Conservation (phyloP, 2,113 vertebrate genomes). For the Cyanoliseus patagonus region DNA sequence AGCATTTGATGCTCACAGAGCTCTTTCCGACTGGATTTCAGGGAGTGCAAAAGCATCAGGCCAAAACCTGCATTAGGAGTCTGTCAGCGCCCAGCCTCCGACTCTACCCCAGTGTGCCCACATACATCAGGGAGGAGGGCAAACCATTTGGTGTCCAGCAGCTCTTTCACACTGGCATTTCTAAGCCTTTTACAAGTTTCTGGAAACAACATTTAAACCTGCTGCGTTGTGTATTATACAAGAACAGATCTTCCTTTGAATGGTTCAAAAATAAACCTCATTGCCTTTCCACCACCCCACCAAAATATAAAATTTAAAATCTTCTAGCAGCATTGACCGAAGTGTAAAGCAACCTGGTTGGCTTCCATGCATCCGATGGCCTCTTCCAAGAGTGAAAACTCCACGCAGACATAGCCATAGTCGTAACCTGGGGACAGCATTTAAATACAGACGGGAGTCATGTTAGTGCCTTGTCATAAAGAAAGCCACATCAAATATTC, state of each 20-base stretch:
- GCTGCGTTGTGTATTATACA: slow-evolving; percentile 12
- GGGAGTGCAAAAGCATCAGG: slow-evolving; percentile 13
- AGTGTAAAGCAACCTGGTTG: slow-evolving; percentile 99
- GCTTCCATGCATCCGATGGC: slow-evolving; percentile 99
- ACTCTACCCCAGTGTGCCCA: slow-evolving; percentile 3
- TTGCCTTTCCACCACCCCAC: slow-evolving; percentile 80
- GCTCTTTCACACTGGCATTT: slow-evolving; percentile 23
- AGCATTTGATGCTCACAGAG: background rate
- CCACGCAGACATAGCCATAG: slow-evolving; percentile 99
- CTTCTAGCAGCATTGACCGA: slow-evolving; percentile 93
- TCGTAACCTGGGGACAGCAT: slow-evolving; percentile 99
- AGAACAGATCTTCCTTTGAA: slow-evolving; percentile 63
- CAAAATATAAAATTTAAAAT: slow-evolving; percentile 68
- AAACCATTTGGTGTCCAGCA: background rate
- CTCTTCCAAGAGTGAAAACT: slow-evolving; percentile 99
- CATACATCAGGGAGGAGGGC: slow-evolving; percentile 11
- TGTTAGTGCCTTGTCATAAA: slow-evolving; percentile 91
- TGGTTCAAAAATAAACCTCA: slow-evolving; percentile 54
- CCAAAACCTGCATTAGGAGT: slow-evolving; percentile 20
- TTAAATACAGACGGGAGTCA: slow-evolving; percentile 99
- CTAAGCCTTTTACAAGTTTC: slow-evolving; percentile 41
- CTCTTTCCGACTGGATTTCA: background rate
- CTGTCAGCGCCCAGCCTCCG: slow-evolving; percentile 18
- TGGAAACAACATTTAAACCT: slow-evolving; percentile 51
- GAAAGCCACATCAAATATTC: slow-evolving; percentile 77